Evolutionary conservation across 2,888 invertebrate genomes (phyloP), one percentile per base, ranked within the genome.

Genomic region (Sarcophaga variegata): DNA sequence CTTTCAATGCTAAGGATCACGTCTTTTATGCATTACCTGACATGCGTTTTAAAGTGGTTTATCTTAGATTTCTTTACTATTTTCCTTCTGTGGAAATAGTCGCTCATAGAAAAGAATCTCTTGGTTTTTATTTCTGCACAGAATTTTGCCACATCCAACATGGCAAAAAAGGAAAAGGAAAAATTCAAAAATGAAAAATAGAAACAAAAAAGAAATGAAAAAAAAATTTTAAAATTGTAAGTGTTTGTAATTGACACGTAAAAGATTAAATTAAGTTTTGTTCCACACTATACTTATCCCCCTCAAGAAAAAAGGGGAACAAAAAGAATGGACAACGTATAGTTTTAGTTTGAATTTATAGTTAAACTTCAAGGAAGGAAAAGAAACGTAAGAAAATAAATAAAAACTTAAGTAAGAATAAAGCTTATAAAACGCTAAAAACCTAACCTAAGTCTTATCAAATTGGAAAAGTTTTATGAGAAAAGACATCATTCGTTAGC

Each of bases 231-330:
- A 49, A 59, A 66, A 60, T 11, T 67, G 25, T 64, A 83, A 71
- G 80, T 86, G 79, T 80, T 85, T 72, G 80, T 80, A 86, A 86
- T 83, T 83, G 83, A 86, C 86, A 86, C 83, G 81, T 86, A 86
- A 83, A 83, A 83, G 74, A 86, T 86, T 83, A 83, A 86, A 86
- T 86, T 81, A 81, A 83, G 81, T 83, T 86, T 86, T 69, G 37
- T 37, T 37, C 70, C 63, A n/a, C 60, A 66, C 49, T 75, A 37
- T 37, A 2, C 37, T 37, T 37, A 37, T 10, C 37, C 37, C 2
- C 10, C 8, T 6, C 37, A 6, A 6, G 37, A 6, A 37, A 22
- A 37, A 37, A 37, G 37, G 37, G 37, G 5, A 37, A 37, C 37
- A 37, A 37, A 37, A 37, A 37, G 10, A 37, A 37, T 37, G 37